Evolutionary conservation across 1,140 invertebrate species (phyloP).

Genomic region (Teleopsis dalmanni): DNA sequence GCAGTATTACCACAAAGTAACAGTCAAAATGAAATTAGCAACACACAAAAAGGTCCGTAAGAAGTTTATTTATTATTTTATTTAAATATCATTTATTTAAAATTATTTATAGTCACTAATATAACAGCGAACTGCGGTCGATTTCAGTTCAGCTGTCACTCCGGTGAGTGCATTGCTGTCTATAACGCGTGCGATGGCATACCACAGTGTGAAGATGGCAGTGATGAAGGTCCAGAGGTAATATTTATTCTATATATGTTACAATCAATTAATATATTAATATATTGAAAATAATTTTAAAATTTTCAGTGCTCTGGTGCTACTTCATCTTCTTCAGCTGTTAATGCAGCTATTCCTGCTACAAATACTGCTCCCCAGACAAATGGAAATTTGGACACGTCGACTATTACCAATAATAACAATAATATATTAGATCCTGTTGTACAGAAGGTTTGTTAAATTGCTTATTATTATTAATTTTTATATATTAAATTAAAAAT

Average conservation of each 20-base stretch:
- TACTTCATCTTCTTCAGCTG: constrained; percentile 3
- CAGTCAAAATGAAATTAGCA: too few relatives aligned
- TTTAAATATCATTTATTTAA: too few relatives aligned
- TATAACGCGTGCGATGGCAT: constrained; percentile 95
- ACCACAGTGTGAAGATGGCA: constrained; percentile 84
- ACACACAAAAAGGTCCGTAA: constrained; percentile 11
- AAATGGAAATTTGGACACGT: not conserved
- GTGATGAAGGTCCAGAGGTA: constrained; percentile 78
- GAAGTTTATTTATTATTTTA: too few relatives aligned
- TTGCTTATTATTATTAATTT: too few relatives aligned
- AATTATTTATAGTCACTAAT: too few relatives aligned
- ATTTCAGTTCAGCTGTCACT: constrained; percentile 82
- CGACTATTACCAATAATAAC: too few relatives aligned
- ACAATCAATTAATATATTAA: constrained; percentile 6
- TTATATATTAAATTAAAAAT: too few relatives aligned
- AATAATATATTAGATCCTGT: too few relatives aligned
- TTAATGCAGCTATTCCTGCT: too few relatives aligned
- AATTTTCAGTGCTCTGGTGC: constrained; percentile 10
- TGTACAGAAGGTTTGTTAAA: too few relatives aligned
- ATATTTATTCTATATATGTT: constrained; percentile 13
- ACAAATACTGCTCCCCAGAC: not conserved
- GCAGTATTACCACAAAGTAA: not conserved
- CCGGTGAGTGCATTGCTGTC: constrained; percentile 84
- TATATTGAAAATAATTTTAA: not conserved
- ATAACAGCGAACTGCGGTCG: constrained; percentile 54